phyloP scores from a whole-genome alignment of 2,113 vertebrate species.

The Trachemys scripta region DNA sequence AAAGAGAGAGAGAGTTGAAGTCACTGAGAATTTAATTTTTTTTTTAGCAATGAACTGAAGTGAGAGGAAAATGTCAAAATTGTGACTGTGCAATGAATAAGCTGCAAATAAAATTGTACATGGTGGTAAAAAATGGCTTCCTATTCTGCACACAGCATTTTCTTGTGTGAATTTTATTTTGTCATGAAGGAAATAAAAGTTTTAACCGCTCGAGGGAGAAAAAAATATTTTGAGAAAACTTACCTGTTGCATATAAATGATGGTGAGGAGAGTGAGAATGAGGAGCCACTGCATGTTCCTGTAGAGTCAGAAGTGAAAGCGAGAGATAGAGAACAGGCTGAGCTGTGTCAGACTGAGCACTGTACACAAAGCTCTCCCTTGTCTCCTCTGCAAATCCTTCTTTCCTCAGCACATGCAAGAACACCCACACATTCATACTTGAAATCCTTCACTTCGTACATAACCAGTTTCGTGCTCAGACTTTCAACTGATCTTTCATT shows the following conservation, averaged over 20 bases:
- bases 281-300: constrained; percentile 87
- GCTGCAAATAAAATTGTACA: constrained; percentile 35
- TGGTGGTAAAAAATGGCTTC: constrained; percentile 43
- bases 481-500: constrained; percentile 40
- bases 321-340: constrained; percentile 74
- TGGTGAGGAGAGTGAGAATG: constrained; percentile 79
- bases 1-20: not conserved
- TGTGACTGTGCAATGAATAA: not conserved
- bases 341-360: constrained; percentile 71
- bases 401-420: constrained; percentile 79
- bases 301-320: constrained; percentile 41
- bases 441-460: constrained; percentile 83
- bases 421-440: constrained; percentile 80
- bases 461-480: constrained; percentile 45
- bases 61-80: not conserved
- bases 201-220: not conserved
- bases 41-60: not conserved
- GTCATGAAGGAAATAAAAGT: constrained; percentile 32
- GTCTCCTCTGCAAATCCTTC: constrained; percentile 86
- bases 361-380: constrained; percentile 92
- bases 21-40: not conserved
- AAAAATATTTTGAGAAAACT: constrained; percentile 62
- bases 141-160: constrained; percentile 6
- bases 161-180: constrained; percentile 18
- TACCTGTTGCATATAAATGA: constrained; percentile 87